Evolutionary conservation across 2,888 invertebrate genomes (phyloP), one percentile per base, ranked within the genome.

Genomic region (Baronia brevicornis): DNA sequence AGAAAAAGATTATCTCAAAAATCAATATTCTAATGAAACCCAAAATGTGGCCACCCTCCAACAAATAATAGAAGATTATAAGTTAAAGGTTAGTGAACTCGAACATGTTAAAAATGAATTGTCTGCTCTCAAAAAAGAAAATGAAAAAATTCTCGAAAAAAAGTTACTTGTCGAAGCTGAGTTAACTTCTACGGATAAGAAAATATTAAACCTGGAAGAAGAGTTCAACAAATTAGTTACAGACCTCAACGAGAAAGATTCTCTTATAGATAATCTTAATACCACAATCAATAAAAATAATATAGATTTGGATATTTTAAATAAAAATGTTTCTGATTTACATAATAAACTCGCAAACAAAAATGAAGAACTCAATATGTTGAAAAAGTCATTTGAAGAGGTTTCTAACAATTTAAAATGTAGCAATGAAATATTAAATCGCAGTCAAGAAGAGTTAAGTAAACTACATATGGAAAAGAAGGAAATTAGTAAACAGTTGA

Each of bases 231-330:
- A 66, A 27, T 36, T 84, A 4, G 54, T 68, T 20, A 45, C 61
- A 3, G 69, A 72, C 14, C 66, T 84, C 2, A 70, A 69, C 21
- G 85, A 84, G 46, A 74, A 85, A 41, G 72, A 78, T 45, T 50
- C 51, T n/a, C 38, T 72, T 5, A 75, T 79, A 29, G 66, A 75
- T 39, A 46, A 44, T 3, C 54, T 79, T 3, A 74, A 78, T 41
- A 26, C 36, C 5, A 65, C 64, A 5, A 41, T 70, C 2, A 38
- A 40, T 11, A 54, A 65, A 38, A 64, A 64, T 39, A 66, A 68
- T 5, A 24, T 31, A 1, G 60, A 50, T 10, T 25, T 72, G 19
- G 37, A 40, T 6, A 48, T 50, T 14, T 39, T 69, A 3, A 62
- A 43, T 36, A 51, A 67, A 43, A 66, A 48, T 28, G 23, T 66